These are phyloP conservation scores for Hanleya hanleyi DNA, from an alignment of 2,888 invertebrate genomes.

Conservation along the genomic window DNA sequence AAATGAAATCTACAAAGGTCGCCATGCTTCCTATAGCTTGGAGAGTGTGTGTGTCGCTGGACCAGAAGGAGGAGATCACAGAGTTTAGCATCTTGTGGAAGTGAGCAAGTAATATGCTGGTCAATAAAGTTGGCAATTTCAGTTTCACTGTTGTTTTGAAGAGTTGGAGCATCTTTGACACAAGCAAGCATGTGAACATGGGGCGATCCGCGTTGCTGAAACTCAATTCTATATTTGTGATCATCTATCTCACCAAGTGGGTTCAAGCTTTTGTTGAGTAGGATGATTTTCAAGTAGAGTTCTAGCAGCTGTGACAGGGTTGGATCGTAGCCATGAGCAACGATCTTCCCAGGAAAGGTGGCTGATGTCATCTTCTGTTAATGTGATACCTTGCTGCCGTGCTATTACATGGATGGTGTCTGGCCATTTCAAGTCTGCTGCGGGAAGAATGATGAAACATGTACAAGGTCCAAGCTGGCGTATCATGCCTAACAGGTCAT, in stretches of 20 bases:
- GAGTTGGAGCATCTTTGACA: slow-evolving; percentile 37
- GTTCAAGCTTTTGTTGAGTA: slow-evolving; percentile 18
- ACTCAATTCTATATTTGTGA: too few species aligned
- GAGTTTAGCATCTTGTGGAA: too few species aligned
- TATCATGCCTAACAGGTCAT: slow-evolving; percentile 36
- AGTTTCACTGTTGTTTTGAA: slow-evolving; percentile 27
- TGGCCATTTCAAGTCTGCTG: too few species aligned
- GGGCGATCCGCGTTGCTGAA: slow-evolving; percentile 49
- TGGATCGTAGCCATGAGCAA: background rate
- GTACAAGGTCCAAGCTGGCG: too few species aligned
- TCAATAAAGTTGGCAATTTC: slow-evolving; percentile 18
- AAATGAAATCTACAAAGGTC: slow-evolving; percentile 27
- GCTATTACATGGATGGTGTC: too few species aligned
- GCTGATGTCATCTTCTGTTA: background rate
- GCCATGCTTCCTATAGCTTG: too few species aligned
- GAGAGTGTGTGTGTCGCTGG: background rate
- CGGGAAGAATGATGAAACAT: too few species aligned
- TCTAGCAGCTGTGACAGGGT: too few species aligned
- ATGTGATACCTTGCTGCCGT: slow-evolving; percentile 33
- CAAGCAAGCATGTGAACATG: slow-evolving; percentile 45
- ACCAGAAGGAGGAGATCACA: background rate
- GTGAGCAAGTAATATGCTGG: background rate
- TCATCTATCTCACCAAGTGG: slow-evolving; percentile 43
- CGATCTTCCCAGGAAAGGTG: background rate
- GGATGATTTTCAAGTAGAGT: too few species aligned